Conservation (phyloP, 2,113 vertebrate species). For the Shinisaurus crocodilurus region DNA sequence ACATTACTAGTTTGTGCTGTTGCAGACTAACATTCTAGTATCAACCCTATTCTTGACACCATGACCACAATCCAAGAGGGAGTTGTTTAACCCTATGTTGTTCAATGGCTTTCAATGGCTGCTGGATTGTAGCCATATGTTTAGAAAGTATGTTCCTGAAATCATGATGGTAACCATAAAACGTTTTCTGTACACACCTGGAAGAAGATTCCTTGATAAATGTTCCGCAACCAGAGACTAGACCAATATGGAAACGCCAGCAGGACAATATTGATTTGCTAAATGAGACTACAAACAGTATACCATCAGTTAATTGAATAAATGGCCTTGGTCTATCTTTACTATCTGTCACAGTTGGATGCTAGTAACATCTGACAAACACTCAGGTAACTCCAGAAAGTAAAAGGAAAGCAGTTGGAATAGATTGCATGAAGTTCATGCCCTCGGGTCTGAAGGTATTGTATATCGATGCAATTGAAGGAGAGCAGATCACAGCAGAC, state of each 20-base stretch:
- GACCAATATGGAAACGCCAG: background rate
- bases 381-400: slow-evolving; percentile 17
- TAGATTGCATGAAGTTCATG: slow-evolving; percentile 18
- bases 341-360: slow-evolving; percentile 1
- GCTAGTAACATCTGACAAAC: slow-evolving; percentile 6
- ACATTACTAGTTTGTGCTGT: too few relatives aligned
- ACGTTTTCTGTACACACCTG: background rate
- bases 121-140: background rate
- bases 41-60: background rate
- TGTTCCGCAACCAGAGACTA: background rate
- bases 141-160: background rate
- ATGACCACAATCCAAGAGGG: background rate
- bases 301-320: slow-evolving; percentile 14
- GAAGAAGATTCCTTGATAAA: background rate
- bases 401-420: slow-evolving; percentile 19
- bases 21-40: too few relatives aligned
- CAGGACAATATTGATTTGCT: background rate
- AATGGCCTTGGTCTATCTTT: slow-evolving; percentile 17
- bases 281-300: background rate
- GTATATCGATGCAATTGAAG: slow-evolving; percentile 15
- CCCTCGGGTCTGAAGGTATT: background rate
- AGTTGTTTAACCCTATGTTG: background rate
- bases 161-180: background rate
- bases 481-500: slow-evolving; percentile 26
- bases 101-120: background rate